Evolutionary conservation across 2,113 vertebrate genomes (phyloP), one percentile per base, ranked within the genome.

Genomic region (Oxygymnocypris stewartii): DNA sequence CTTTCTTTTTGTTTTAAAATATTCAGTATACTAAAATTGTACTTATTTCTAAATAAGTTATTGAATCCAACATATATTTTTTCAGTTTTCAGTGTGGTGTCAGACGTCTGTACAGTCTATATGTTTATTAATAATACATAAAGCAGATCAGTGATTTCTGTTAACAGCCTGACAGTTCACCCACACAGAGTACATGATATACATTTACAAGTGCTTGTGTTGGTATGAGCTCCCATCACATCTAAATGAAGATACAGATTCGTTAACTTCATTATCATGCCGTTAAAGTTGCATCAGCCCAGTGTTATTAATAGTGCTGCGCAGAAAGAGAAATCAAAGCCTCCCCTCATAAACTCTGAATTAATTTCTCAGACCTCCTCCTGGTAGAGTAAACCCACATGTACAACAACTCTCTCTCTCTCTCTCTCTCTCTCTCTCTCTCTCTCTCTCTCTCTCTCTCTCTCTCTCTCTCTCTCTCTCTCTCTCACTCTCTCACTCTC

Each of bases 341-440:
- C 85, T 83, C 42, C 49, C 91, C 92, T 92, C 87, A 94, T 93
- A 89, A 89, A 28, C 67, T 77, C 87, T 93, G 88, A 93, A 94
- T 94, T 91, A 94, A 94, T 94, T 93, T 71, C 87, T 92, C 91
- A 93, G 87, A 93, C 93, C 86, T 84, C 61, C 61, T 40, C 37
- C 54, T 79, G 79, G 35, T 87, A 78, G 82, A 85, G 44, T 37
- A 82, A 76, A 77, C 59, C 84, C 83, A 44, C 54, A 67, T 37
- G 0, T 47, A n/a, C n/a, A n/a, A n/a, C n/a, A n/a, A n/a, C n/a
- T n/a, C n/a, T n/a, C n/a, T n/a, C n/a, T n/a, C n/a, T n/a, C n/a
- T n/a, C n/a, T n/a, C n/a, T n/a, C n/a, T n/a, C n/a, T n/a, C n/a
- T n/a, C n/a, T n/a, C n/a, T n/a, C n/a, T n/a, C n/a, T n/a, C n/a